Conservation (phyloP, 64 coral and sea anemone species). For the Trachythela sp. region DNA sequence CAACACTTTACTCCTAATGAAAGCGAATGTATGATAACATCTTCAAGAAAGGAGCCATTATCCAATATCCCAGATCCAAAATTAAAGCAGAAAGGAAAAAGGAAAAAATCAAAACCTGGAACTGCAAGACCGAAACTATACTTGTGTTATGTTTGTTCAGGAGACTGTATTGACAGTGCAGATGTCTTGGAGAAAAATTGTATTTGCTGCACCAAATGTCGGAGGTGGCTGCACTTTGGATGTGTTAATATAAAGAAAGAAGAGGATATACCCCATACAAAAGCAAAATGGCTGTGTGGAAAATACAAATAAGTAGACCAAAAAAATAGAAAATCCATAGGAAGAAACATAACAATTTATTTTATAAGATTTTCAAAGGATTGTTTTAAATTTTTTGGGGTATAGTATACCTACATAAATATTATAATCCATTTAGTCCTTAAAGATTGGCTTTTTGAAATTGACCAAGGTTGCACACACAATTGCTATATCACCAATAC, state of each 20-base stretch:
- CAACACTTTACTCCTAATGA: too few relatives aligned
- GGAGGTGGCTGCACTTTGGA: background rate
- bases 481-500: background rate
- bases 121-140: background rate
- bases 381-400: too few relatives aligned
- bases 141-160: background rate
- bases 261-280: background rate
- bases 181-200: background rate
- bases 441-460: background rate
- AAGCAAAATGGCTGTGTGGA: background rate
- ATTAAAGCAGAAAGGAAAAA: background rate
- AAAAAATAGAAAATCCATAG: too few relatives aligned
- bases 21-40: too few relatives aligned
- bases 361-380: too few relatives aligned
- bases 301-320: background rate
- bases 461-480: background rate
- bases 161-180: background rate
- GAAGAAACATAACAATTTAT: too few relatives aligned
- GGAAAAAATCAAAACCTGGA: background rate
- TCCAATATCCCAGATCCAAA: background rate
- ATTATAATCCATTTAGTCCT: background rate
- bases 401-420: too few relatives aligned
- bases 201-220: background rate
- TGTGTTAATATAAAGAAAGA: background rate
- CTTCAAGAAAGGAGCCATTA: too few relatives aligned